These are phyloP conservation scores for Peromyscus melanophrys DNA, from an alignment of 2,797 vertebrate genomes.

Conservation along the genomic window DNA sequence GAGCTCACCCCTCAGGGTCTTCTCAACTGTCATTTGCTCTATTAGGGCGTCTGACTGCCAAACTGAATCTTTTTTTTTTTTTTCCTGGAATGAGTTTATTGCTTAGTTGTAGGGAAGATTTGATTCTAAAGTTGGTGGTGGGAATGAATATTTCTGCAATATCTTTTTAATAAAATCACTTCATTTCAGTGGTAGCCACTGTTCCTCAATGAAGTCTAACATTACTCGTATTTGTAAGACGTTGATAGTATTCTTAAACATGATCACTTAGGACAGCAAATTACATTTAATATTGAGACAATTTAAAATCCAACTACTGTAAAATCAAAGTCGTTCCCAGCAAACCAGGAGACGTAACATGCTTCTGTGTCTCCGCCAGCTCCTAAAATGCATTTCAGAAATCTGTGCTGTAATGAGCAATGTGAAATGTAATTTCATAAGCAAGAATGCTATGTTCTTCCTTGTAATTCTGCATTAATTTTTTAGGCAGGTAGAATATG, in stretches of 20 bases:
- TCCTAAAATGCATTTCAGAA: constrained; percentile 32
- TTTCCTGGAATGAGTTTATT: background rate
- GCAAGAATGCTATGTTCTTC: background rate
- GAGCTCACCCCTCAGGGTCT: background rate
- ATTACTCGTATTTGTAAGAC: background rate
- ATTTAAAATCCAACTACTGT: constrained; percentile 30
- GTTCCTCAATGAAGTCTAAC: constrained; percentile 10
- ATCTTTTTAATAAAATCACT: background rate
- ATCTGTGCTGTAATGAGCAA: background rate
- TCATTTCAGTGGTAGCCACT: background rate
- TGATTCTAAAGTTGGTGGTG: background rate
- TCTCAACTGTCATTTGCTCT: background rate
- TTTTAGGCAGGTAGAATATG: background rate
- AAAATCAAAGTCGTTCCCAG: background rate
- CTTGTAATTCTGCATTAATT: constrained; percentile 33
- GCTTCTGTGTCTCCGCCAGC: background rate
- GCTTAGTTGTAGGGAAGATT: background rate
- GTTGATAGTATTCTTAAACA: background rate
- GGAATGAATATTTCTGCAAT: background rate
- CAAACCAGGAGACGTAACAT: background rate
- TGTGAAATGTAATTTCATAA: background rate
- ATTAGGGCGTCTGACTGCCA: background rate
- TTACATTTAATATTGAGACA: constrained; percentile 36
- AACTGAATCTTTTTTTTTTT: background rate
- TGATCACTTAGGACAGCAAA: background rate